These are phyloP conservation scores for Fregata magnificens DNA, from an alignment of 2,113 vertebrate species.

Conservation along the genomic window DNA sequence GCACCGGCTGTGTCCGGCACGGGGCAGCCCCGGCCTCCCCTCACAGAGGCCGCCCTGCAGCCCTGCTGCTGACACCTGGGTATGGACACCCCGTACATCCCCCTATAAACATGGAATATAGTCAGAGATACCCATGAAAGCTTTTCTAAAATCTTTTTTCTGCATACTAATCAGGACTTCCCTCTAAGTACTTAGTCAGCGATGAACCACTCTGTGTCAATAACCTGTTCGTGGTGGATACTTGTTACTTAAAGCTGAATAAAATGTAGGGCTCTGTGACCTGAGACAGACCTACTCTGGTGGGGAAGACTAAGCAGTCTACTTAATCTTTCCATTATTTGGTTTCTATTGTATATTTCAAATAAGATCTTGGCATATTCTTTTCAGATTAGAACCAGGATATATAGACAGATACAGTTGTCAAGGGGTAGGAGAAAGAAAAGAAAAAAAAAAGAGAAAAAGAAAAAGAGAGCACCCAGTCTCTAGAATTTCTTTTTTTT, in stretches of 20 bases:
- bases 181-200: too few relatives aligned
- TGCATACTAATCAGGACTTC: accelerated
- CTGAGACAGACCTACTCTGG: not conserved
- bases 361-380: not conserved
- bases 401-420: not conserved
- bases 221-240: not conserved
- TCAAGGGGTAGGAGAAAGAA: not conserved
- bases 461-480: not conserved
- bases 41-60: accelerated
- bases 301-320: not conserved
- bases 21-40: too few relatives aligned
- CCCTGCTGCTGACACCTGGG: accelerated
- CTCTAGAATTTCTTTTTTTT: not conserved
- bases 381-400: not conserved
- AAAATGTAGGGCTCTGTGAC: too few relatives aligned
- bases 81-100: accelerated
- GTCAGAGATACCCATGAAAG: not conserved
- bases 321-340: not conserved
- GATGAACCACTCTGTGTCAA: not conserved
- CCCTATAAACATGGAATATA: not conserved
- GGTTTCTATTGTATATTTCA: not conserved
- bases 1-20: too few relatives aligned
- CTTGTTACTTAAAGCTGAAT: not conserved
- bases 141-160: not conserved
- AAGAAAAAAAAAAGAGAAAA: not conserved